Conservation (phyloP, 1,140 invertebrate species). For the Monomorium pharaonis region DNA sequence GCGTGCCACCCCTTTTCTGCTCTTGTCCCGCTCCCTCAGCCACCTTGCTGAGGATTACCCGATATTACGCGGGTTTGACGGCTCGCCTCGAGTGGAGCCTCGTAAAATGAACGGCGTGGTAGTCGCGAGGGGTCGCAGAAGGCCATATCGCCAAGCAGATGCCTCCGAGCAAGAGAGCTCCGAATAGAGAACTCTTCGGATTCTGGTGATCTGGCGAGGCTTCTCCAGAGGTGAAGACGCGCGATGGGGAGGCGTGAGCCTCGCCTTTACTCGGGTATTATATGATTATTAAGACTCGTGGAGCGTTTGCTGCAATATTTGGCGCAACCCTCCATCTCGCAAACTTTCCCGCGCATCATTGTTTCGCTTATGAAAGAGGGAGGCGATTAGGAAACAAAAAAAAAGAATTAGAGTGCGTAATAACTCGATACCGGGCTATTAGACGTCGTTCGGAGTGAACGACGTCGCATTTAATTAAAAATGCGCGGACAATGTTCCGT, state of each 20-base stretch:
- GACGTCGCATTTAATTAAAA: conserved; percentile 24
- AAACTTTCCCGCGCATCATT: conserved; percentile 18
- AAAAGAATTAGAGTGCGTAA: not conserved
- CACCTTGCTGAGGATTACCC: conserved; percentile 72
- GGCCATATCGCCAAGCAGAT: conserved; percentile 42
- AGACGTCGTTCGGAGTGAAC: not conserved
- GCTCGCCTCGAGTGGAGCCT: conserved; percentile 67
- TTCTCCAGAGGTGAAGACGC: conserved; percentile 30
- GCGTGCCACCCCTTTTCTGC: conserved; percentile 38
- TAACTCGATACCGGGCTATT: conserved; percentile 12
- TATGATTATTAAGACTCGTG: conserved; percentile 64
- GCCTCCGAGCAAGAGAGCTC: not conserved
- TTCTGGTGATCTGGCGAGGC: conserved; percentile 9
- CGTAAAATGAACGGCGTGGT: conserved; percentile 73
- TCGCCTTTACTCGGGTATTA: conserved; percentile 39
- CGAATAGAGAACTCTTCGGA: conserved; percentile 24
- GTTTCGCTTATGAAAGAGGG: conserved; percentile 5
- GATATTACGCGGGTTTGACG: conserved; percentile 76
- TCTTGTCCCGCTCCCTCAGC: conserved; percentile 40
- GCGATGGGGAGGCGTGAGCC: conserved; percentile 39
- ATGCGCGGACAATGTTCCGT: conserved; percentile 29
- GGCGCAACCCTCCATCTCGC: not conserved
- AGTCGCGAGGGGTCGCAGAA: conserved; percentile 27
- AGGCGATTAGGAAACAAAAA: too few relatives aligned
- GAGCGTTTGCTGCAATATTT: conserved; percentile 32